Evolutionary conservation across 2,797 vertebrate genomes (phyloP), one percentile per base, ranked within the genome.

Genomic region (Alosa sapidissima): DNA sequence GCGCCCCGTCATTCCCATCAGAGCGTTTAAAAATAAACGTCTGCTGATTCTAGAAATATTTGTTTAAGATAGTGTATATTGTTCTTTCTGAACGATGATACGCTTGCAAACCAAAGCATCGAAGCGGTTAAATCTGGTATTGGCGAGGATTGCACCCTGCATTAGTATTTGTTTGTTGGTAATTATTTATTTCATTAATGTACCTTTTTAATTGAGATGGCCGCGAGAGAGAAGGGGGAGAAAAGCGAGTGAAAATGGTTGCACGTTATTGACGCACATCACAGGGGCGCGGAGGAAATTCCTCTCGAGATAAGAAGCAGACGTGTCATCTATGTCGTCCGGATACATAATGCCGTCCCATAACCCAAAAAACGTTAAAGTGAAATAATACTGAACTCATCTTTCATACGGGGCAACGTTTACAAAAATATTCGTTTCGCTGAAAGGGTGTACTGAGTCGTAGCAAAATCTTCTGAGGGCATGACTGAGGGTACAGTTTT

Each of bases 201-300:
- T 92, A 93, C 91, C 89, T 86, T 89, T 94, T 93, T 95, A 95
- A 95, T 95, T 95, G 95, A 95, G 94, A 95, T 95, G 95, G 95
- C 95, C 94, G 95, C 95, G 94, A 93, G 95, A 95, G 94, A 91
- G 93, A 90, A 92, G 91, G 90, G 91, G 92, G 89, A 89, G 90
- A 89, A 92, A 93, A 93, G 92, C 92, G 92, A 91, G 91, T 94
- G 94, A 93, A 96, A 95, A 96, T 95, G 95, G 95, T 95, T 95
- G 94, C 94, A 93, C 95, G 94, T 95, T 95, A 93, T 94, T 95
- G 94, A 95, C 93, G 95, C 94, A 94, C 93, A 94, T 95, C 93
- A 94, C 85, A 88, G 68, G 92, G 91, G 90, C 91, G 91, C 91
- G 91, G 91, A 95, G 94, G 92, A 95, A 92, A 95, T 95, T 95